A percentile compares a stretch with the other conserved stretches of the same genome.
Evolutionary conservation across 2,113 vertebrate species (phyloP).

Genomic region (Turnix velox): DNA sequence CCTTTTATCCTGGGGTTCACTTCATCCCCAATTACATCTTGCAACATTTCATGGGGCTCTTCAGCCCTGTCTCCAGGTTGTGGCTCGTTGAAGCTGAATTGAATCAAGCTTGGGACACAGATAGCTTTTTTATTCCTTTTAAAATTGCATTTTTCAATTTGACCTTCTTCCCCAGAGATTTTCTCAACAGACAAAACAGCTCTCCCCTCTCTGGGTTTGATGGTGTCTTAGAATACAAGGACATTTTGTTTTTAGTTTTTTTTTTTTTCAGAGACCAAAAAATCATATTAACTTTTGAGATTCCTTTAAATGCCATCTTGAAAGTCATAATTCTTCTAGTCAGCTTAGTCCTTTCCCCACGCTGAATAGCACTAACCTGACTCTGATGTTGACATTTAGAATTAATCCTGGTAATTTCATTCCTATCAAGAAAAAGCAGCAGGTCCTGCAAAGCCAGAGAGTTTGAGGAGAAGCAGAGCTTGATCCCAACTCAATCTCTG

Average conservation of each 20-base stretch:
- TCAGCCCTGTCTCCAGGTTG: not conserved
- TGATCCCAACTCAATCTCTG: not conserved
- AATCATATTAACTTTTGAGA: not conserved
- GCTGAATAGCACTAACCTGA: not conserved
- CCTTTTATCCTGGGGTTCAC: not conserved
- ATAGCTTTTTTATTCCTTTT: not conserved
- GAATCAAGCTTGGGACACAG: not conserved
- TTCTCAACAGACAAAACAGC: not conserved
- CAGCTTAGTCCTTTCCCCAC: not conserved
- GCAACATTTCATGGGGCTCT: not conserved
- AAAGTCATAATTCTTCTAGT: not conserved
- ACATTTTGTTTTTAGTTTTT: not conserved
- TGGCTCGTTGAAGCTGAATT: not conserved
- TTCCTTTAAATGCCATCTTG: conserved; percentile 20
- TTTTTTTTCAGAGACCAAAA: not conserved
- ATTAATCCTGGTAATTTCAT: not conserved
- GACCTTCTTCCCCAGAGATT: not conserved
- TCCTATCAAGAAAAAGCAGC: not conserved
- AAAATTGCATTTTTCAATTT: not conserved
- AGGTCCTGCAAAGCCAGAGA: not conserved
- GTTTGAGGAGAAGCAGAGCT: not conserved
- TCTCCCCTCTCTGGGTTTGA: not conserved
- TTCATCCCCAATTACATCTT: not conserved
- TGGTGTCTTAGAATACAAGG: not conserved
- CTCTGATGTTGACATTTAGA: not conserved